Conservation (phyloP, 2,797 vertebrate species). For the Coregonus suidteri region DNA sequence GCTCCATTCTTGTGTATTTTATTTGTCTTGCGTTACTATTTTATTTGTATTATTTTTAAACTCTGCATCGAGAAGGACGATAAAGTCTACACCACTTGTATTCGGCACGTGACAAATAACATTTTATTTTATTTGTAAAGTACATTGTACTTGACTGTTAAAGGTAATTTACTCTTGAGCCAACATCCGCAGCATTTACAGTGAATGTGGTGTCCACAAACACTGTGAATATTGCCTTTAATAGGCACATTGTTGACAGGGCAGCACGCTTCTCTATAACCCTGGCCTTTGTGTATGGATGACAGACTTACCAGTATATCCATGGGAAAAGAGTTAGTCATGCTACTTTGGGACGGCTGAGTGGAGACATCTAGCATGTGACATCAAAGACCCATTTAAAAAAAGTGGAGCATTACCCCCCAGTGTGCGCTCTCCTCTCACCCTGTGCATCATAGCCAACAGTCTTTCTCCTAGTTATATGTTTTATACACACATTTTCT, state of each 20-base stretch:
- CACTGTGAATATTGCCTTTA: not conserved
- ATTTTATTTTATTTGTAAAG: no score
- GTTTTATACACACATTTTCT: not conserved
- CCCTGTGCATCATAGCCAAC: not conserved
- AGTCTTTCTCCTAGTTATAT: not conserved
- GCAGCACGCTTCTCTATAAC: not conserved
- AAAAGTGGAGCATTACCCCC: not conserved
- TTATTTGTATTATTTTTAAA: no score
- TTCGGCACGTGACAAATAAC: no score
- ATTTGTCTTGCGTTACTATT: no score
- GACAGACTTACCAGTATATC: not conserved
- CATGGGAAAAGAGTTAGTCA: not conserved
- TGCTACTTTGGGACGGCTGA: not conserved
- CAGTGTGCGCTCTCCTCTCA: not conserved
- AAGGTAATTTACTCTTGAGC: no score
- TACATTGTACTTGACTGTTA: no score
- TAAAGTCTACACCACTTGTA: no score
- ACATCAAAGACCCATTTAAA: slow-evolving; percentile 1
- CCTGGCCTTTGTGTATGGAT: not conserved
- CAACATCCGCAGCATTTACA: not conserved
- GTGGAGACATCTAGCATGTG: not conserved
- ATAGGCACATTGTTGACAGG: not conserved
- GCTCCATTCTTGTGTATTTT: no score
- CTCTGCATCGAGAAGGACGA: no score
- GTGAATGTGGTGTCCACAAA: not conserved